These are phyloP conservation scores for Saccopteryx leptura DNA, from an alignment of 2,113 vertebrate species.

Conservation along the genomic window DNA sequence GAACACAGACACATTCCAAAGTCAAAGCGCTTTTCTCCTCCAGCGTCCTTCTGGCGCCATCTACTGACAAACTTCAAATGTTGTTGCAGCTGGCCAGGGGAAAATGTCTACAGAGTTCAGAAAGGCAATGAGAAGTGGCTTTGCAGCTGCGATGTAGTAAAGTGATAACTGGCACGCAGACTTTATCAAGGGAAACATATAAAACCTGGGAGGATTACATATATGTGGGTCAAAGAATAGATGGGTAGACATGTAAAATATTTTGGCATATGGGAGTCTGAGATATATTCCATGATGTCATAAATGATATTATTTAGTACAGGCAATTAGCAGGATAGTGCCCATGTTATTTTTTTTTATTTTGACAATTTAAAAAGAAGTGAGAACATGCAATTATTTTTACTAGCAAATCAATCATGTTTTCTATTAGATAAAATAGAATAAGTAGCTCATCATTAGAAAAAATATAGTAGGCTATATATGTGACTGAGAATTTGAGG, in stretches of 20 bases:
- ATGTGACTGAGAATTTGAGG: background rate
- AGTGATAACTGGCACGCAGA: background rate
- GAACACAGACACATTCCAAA: background rate
- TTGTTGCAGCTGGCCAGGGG: background rate
- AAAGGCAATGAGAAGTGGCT: background rate
- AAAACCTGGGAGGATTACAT: background rate
- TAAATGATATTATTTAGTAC: background rate
- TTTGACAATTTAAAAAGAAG: background rate
- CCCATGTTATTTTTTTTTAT: background rate
- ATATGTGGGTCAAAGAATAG: background rate
- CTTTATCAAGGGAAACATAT: background rate
- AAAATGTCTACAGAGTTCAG: background rate
- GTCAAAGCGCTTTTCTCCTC: background rate
- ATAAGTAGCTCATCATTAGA: background rate
- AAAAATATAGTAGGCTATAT: background rate
- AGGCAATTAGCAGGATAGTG: background rate
- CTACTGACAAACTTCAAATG: conserved; percentile 34
- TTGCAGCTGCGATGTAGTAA: background rate
- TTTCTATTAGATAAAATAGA: conserved; percentile 46
- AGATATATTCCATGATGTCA: background rate
- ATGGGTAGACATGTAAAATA: background rate
- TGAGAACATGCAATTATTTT: background rate
- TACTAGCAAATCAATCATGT: background rate
- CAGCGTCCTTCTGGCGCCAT: conserved; percentile 49
- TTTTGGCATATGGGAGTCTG: background rate